Percentiles rank a stretch among this genome's conserved stretches.
Conservation (phyloP, 2,797 vertebrate genomes). For the Urophycis tenuis region DNA sequence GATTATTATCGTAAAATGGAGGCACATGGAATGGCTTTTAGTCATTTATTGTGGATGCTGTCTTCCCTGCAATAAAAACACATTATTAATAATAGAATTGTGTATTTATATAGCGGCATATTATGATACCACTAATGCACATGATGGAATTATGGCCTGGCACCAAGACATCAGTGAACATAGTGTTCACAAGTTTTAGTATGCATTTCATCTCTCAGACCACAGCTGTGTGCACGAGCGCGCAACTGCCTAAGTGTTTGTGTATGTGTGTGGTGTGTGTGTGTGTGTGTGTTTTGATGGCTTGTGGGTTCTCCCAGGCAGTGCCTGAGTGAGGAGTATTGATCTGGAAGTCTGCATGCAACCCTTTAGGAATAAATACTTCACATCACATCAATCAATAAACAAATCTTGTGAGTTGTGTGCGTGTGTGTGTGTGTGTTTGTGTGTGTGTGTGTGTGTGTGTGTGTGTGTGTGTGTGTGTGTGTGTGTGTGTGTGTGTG, state of each 20-base stretch:
- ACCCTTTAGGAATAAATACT: constrained; percentile 30
- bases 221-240: constrained; percentile 9
- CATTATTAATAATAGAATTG: background rate
- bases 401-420: constrained; percentile 16
- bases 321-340: constrained; percentile 33
- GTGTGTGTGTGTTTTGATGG: background rate
- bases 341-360: constrained; percentile 26
- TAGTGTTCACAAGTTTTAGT: background rate
- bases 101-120: background rate
- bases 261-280: background rate
- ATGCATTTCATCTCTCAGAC: background rate
- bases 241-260: constrained; percentile 16
- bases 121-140: background rate
- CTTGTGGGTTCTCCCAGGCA: constrained; percentile 10
- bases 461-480: constrained; percentile 2
- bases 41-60: background rate
- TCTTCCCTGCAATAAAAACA: background rate
- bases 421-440: constrained; percentile 25
- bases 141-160: background rate
- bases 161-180: background rate
- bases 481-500: constrained; percentile 10
- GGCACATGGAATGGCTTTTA: background rate
- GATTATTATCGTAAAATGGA: background rate
- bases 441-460: constrained; percentile 22
- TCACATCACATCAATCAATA: constrained; percentile 29